phyloP scores from a whole-genome alignment of 2,113 vertebrate species.

The Arizona elegans region DNA sequence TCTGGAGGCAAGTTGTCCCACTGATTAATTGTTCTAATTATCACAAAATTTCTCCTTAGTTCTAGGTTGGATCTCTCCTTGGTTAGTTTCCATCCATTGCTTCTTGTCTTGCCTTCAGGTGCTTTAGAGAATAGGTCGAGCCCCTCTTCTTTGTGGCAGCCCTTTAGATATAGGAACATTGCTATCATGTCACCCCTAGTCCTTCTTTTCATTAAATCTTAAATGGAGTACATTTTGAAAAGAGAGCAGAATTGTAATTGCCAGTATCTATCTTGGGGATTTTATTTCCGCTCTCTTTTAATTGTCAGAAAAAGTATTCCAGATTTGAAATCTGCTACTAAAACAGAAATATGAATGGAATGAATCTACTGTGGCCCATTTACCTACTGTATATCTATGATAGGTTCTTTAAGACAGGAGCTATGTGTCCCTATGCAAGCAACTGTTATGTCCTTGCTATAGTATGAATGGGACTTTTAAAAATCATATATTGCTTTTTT shows the following conservation, averaged over 20 bases:
- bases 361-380: neutral
- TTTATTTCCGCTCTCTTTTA: neutral
- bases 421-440: neutral
- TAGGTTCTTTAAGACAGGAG: neutral
- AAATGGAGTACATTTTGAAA: neutral
- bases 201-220: neutral
- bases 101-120: neutral
- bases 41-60: neutral
- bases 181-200: neutral
- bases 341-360: neutral
- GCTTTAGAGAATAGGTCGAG: neutral
- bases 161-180: neutral
- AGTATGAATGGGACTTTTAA: neutral
- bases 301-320: neutral
- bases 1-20: neutral
- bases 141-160: neutral
- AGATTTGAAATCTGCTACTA: neutral
- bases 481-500: neutral
- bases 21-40: neutral
- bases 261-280: neutral
- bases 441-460: neutral
- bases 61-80: neutral
- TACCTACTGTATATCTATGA: neutral
- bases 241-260: neutral
- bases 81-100: neutral